phyloP scores from a whole-genome alignment of 2,888 invertebrate species.

The Hydriomena furcata region DNA sequence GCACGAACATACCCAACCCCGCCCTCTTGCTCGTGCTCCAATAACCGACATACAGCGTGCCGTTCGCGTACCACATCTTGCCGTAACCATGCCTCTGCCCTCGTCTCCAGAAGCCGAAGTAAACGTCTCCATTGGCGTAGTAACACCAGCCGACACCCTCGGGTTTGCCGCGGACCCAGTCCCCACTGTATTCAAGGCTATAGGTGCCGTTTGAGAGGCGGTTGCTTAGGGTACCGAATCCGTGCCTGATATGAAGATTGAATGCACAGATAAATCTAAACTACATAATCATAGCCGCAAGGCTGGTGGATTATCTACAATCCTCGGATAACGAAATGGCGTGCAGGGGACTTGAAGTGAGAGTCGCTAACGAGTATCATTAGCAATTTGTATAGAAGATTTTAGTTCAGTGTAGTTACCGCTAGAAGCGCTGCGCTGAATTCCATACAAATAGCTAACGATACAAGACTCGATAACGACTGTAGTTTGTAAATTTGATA shows the following conservation, averaged over 20 bases:
- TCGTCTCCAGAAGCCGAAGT: conserved; percentile 82
- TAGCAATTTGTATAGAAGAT: too few relatives aligned
- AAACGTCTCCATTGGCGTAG: conserved; percentile 82
- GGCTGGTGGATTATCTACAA: too few relatives aligned
- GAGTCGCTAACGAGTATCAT: too few relatives aligned
- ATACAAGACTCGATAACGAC: too few relatives aligned
- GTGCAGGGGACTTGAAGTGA: too few relatives aligned
- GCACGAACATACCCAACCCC: conserved; percentile 81
- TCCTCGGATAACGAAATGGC: too few relatives aligned
- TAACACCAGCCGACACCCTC: conserved; percentile 84
- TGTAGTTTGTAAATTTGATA: too few relatives aligned
- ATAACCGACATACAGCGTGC: conserved; percentile 84
- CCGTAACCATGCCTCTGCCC: conserved; percentile 83
- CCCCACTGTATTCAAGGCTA: conserved; percentile 80
- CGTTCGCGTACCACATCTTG: conserved; percentile 84
- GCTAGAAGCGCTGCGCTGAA: too few relatives aligned
- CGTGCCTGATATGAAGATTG: conserved; percentile 64
- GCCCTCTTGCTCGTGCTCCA: conserved; percentile 77
- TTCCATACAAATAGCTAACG: too few relatives aligned
- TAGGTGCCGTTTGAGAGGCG: conserved; percentile 66
- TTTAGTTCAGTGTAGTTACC: too few relatives aligned
- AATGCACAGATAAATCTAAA: too few relatives aligned
- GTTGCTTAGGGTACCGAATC: conserved; percentile 81
- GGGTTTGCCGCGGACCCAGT: conserved; percentile 83
- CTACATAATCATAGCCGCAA: too few relatives aligned